phyloP scores from a whole-genome alignment of 2,113 vertebrate genomes.

The Aptenodytes patagonicus region DNA sequence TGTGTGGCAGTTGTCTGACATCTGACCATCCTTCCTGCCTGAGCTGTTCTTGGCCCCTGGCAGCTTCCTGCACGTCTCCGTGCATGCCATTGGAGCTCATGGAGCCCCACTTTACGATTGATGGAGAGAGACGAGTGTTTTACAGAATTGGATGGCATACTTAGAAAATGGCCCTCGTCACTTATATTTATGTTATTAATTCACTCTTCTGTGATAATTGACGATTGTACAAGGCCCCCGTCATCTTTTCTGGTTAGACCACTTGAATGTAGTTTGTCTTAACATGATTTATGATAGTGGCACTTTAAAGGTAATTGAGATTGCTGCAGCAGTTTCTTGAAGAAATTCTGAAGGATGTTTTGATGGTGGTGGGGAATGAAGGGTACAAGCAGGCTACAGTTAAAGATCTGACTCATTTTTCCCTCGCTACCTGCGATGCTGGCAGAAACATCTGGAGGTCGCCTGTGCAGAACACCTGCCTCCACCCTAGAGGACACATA shows the following conservation, averaged over 20 bases:
- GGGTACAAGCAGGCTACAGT: not conserved
- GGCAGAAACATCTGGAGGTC: not conserved
- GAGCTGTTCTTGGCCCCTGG: not conserved
- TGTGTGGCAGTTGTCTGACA: not conserved
- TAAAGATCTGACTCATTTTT: not conserved
- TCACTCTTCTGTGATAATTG: not conserved
- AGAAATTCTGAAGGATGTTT: not conserved
- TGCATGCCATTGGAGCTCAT: fast-evolving
- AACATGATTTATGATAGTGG: not conserved
- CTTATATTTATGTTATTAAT: slow-evolving; percentile 39
- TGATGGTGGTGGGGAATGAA: not conserved
- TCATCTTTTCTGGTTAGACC: not conserved
- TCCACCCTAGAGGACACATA: not conserved
- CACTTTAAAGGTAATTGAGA: slow-evolving; percentile 31
- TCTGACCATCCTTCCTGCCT: not conserved
- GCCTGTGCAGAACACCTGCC: not conserved
- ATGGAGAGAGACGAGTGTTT: not conserved
- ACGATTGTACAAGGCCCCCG: not conserved
- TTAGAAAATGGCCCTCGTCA: not conserved
- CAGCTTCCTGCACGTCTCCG: not conserved
- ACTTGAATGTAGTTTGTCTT: not conserved
- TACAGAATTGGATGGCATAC: not conserved
- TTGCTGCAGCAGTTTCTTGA: slow-evolving; percentile 14
- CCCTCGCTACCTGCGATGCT: not conserved
- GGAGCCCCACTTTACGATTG: not conserved